Percentiles rank a stretch among this genome's conserved stretches.
Conservation (phyloP, 2,888 invertebrate genomes). For the Boloria selene region DNA sequence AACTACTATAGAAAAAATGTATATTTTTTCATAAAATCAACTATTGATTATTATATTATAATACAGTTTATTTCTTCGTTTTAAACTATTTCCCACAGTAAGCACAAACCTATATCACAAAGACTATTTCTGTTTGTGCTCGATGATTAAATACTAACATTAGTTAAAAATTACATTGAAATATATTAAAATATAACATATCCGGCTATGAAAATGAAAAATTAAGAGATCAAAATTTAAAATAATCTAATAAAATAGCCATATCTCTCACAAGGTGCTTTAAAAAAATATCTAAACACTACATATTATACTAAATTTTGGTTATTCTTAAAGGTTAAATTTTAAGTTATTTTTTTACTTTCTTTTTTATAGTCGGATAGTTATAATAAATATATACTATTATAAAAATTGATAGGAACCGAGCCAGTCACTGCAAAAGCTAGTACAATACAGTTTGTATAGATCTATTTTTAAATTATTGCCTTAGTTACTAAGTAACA, state of each 20-base stretch:
- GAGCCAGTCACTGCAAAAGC: constrained; percentile 16
- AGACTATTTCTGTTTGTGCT: constrained; percentile 25
- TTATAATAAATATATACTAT: neutral
- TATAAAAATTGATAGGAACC: constrained; percentile 21
- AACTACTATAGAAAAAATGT: neutral
- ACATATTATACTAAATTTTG: too few species aligned
- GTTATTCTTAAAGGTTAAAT: too few species aligned
- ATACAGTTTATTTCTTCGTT: constrained; percentile 12
- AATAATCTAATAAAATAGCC: too few species aligned
- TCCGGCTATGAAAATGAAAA: constrained; percentile 5
- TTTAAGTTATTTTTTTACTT: neutral
- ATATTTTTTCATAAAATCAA: neutral
- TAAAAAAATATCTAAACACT: too few species aligned
- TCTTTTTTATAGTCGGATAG: neutral
- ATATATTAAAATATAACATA: constrained; percentile 4
- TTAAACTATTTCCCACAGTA: constrained; percentile 9
- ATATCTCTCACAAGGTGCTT: too few species aligned
- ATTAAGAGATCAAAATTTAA: too few species aligned
- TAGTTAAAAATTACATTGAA: constrained; percentile 5
- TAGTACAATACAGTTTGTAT: neutral
- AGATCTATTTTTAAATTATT: constrained; percentile 10
- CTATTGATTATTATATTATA: neutral
- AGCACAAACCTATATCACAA: constrained; percentile 24
- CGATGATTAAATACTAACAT: constrained; percentile 17
- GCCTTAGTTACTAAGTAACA: neutral